Evolutionary conservation across 2,113 vertebrate genomes (phyloP).

Genomic region (Calidris pygmaea): DNA sequence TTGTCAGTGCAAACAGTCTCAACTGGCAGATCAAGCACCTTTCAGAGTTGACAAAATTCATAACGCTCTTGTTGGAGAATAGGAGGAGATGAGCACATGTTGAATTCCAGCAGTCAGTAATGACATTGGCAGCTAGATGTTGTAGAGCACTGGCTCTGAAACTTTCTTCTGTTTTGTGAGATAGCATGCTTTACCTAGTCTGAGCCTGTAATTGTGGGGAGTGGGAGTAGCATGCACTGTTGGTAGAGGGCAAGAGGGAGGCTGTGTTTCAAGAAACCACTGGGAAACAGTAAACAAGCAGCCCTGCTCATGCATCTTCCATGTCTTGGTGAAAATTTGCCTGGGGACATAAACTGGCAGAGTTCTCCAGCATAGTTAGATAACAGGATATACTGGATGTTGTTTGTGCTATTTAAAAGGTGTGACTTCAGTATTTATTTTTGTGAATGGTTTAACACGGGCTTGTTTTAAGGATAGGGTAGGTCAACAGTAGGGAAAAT

Average conservation of each 20-base stretch:
- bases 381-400: not conserved
- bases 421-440: conserved; percentile 54
- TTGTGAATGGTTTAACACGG: conserved; percentile 8
- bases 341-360: not conserved
- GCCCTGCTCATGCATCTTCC: not conserved
- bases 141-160: not conserved
- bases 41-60: not conserved
- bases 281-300: not conserved
- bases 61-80: fast-evolving
- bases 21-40: not conserved
- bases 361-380: not conserved
- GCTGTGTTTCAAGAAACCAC: not conserved
- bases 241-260: not conserved
- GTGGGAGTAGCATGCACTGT: fast-evolving
- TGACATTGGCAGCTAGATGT: not conserved
- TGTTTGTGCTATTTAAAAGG: conserved; percentile 33
- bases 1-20: not conserved
- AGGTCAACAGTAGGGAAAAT: not conserved
- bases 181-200: not conserved
- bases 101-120: not conserved
- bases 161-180: fast-evolving
- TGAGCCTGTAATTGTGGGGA: not conserved
- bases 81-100: not conserved
- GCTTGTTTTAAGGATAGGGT: conserved; percentile 4
- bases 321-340: not conserved